These are phyloP conservation scores for Podocnemis expansa DNA, from an alignment of 2,113 vertebrate genomes.

Conservation along the genomic window DNA sequence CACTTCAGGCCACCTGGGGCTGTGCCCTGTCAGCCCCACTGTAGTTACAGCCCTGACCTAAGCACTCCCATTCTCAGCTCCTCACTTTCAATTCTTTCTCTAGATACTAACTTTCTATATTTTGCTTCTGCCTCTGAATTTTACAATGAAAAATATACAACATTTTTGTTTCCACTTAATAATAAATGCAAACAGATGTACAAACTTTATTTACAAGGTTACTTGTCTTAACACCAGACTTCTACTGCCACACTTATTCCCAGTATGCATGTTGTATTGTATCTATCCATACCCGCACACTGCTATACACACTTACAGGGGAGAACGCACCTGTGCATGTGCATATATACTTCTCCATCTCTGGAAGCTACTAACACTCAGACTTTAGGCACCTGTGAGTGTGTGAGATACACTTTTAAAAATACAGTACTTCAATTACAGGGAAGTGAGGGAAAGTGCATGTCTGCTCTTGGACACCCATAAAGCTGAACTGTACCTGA, in stretches of 20 bases:
- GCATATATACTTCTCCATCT: not conserved
- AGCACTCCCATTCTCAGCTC: not conserved
- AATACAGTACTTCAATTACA: slow-evolving; percentile 1
- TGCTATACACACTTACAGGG: not conserved
- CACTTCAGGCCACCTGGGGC: too few relatives aligned
- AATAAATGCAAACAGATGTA: slow-evolving; percentile 7
- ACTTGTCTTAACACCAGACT: slow-evolving; percentile 23
- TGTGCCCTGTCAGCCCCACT: too few relatives aligned
- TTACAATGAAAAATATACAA: not conserved
- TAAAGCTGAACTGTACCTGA: not conserved
- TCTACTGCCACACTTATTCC: not conserved
- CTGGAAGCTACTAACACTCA: slow-evolving; percentile 20
- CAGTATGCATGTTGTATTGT: not conserved
- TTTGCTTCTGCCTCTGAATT: not conserved
- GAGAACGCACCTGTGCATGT: slow-evolving; percentile 27
- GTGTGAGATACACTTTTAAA: slow-evolving; percentile 1
- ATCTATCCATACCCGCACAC: slow-evolving; percentile 41
- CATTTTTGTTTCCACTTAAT: not conserved
- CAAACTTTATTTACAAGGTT: slow-evolving; percentile 9
- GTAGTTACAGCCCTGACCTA: too few relatives aligned
- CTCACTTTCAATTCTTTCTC: not conserved
- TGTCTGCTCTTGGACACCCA: not conserved
- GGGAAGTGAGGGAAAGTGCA: not conserved
- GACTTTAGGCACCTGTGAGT: slow-evolving; percentile 49
- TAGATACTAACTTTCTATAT: not conserved